Conservation (phyloP, 2,113 vertebrate species). For the Gnathonemus echidnorhynchus region DNA sequence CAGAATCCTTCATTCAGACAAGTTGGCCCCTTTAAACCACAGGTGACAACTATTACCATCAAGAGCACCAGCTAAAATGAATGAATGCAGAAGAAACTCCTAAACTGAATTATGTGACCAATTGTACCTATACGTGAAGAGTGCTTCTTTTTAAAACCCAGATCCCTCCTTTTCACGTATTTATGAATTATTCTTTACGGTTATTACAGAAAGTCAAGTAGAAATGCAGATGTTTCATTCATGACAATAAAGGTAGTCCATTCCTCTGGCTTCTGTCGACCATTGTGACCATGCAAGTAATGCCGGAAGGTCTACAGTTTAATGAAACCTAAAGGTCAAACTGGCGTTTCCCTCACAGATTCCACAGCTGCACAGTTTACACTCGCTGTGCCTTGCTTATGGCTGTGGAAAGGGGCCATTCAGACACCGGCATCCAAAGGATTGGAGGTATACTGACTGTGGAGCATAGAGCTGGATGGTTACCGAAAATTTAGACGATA, state of each 20-base stretch:
- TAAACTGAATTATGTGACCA: background rate
- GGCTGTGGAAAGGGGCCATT: background rate
- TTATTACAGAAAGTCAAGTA: constrained; percentile 39
- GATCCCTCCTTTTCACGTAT: background rate
- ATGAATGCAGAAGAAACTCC: background rate
- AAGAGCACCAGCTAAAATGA: background rate
- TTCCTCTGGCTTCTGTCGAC: constrained; percentile 23
- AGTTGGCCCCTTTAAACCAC: background rate
- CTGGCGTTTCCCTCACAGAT: background rate
- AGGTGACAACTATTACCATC: background rate
- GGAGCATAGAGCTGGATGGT: background rate
- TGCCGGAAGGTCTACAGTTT: background rate
- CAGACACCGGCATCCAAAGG: background rate
- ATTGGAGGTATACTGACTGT: background rate
- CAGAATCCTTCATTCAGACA: background rate
- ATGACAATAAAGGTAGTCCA: constrained; percentile 18
- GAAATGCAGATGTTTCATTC: constrained; percentile 14
- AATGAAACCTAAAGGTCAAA: constrained; percentile 37
- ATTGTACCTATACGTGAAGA: background rate
- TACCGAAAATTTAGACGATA: background rate
- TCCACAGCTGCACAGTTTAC: background rate
- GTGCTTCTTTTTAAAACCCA: background rate
- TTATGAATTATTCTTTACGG: constrained; percentile 28
- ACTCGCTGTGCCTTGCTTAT: background rate
- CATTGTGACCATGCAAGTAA: constrained; percentile 32